Evolutionary conservation across 2,113 vertebrate species (phyloP), one percentile per base, ranked within the genome.

Genomic region (Cyanistes caeruleus): DNA sequence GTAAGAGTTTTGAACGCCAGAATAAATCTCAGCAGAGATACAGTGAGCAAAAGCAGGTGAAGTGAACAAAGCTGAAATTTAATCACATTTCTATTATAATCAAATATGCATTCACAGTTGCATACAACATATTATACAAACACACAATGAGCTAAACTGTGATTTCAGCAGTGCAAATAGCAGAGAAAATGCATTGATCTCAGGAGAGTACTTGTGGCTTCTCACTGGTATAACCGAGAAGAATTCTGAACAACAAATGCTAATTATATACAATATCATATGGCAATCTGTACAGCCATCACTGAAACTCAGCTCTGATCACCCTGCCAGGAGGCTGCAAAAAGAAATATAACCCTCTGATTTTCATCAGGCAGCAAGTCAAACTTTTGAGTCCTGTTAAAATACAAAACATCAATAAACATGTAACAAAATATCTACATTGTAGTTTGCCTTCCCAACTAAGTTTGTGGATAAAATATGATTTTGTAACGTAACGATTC

Each of bases 51-150:
- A 63, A 81, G 85, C 90, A 97, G 93, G 92, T 95, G 95, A 95
- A 77, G 85, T 70, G 92, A 96, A 93, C 93, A 94, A 95, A 96
- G 90, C 83, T 93, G 69, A 90, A 93, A 90, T 96, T 94, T 96
- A 96, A 97, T 96, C 95, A 93, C 88, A 90, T 88, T 96, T 93
- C 91, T 94, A 86, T 96, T 96, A 86, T 67, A 95, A 97, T 96
- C 85, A 95, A 92, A 90, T 92, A 94, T 17, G 60, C 72, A 96
- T 94, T 95, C 95, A 94, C 83, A 93, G 93, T 96, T 84, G 83
- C 87, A 85, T 84, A 63, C 83, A 77, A 68, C 88, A 69, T 74
- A 88, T 93, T 96, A 96, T 70, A 87, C 91, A 97, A 93, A 75
- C 48, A 96, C 65, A 95, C 85, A 93, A 83, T 33, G 64, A 84